phyloP scores from a whole-genome alignment of 2,888 invertebrate genomes.

The Helleia helle region DNA sequence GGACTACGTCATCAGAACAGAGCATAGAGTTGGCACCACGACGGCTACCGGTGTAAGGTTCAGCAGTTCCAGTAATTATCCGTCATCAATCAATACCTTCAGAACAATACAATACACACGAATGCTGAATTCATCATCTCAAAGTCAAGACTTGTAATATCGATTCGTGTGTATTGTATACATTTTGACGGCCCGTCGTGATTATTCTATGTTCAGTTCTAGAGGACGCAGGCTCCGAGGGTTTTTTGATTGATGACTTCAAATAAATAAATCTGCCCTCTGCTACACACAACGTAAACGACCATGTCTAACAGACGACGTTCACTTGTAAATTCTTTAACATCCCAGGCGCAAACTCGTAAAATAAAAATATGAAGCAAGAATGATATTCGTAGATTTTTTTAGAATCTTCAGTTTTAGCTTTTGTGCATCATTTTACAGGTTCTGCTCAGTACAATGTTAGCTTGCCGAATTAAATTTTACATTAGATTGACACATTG shows the following conservation, averaged over 20 bases:
- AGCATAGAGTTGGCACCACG: conserved; percentile 71
- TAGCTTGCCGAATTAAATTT: too few species aligned
- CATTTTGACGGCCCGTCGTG: conserved; percentile 55
- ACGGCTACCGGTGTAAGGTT: conserved; percentile 42
- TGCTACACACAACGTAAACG: conserved; percentile 24
- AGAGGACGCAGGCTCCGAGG: conserved; percentile 57
- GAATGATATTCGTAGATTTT: too few species aligned
- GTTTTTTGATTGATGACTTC: conserved; percentile 71
- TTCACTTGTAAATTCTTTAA: too few species aligned
- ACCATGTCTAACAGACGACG: conserved; percentile 1
- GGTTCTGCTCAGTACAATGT: too few species aligned
- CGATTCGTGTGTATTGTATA: conserved; percentile 18
- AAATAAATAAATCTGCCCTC: conserved; percentile 69
- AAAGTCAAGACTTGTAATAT: conserved; percentile 1
- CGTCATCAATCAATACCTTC: conserved; percentile 68
- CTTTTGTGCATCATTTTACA: too few species aligned
- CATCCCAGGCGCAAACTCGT: too few species aligned
- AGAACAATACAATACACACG: conserved; percentile 27
- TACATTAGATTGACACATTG: too few species aligned
- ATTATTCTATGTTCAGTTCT: conserved; percentile 66
- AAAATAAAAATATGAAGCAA: too few species aligned
- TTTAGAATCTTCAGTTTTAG: too few species aligned
- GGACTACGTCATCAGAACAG: conserved; percentile 67
- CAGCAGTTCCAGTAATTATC: conserved; percentile 58
- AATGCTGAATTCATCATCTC: conserved; percentile 27